Evolutionary conservation across 2,888 invertebrate genomes (phyloP).

Genomic region (Patella ulyssiponensis): DNA sequence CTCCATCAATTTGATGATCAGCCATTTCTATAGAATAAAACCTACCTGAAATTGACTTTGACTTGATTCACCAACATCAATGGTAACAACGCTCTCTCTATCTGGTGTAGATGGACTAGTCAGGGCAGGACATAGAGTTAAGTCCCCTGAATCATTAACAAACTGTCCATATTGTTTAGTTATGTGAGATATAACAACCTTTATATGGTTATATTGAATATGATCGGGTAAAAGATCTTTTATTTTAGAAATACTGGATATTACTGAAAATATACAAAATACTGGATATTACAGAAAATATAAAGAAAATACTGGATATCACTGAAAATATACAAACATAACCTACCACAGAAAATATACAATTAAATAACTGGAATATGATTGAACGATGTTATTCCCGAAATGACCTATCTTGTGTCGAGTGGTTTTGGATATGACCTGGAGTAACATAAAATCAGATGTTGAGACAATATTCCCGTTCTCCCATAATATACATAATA

Average conservation of each 20-base stretch:
- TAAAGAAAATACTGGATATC: background rate
- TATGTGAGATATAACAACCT: conserved; percentile 63
- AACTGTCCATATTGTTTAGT: conserved; percentile 57
- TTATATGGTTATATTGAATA: conserved; percentile 69
- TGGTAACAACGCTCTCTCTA: background rate
- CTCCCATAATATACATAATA: too few species aligned
- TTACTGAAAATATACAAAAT: conserved; percentile 54
- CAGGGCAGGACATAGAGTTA: conserved; percentile 36
- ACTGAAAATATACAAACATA: too few species aligned
- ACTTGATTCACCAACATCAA: background rate
- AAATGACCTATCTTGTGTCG: too few species aligned
- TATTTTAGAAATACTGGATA: conserved; percentile 66
- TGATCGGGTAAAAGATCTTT: conserved; percentile 69
- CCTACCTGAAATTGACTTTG: background rate
- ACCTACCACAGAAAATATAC: conserved; percentile 51
- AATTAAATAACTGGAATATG: background rate
- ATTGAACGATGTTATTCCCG: too few species aligned
- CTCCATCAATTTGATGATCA: too few species aligned
- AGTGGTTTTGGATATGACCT: too few species aligned
- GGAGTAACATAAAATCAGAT: too few species aligned
- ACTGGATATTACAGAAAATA: background rate
- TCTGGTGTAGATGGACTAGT: background rate
- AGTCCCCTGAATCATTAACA: conserved; percentile 45
- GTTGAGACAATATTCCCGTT: too few species aligned
- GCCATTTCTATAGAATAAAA: too few species aligned